Conservation (phyloP, 2,888 invertebrate species). For the Hirtodrosophila alboralis region DNA sequence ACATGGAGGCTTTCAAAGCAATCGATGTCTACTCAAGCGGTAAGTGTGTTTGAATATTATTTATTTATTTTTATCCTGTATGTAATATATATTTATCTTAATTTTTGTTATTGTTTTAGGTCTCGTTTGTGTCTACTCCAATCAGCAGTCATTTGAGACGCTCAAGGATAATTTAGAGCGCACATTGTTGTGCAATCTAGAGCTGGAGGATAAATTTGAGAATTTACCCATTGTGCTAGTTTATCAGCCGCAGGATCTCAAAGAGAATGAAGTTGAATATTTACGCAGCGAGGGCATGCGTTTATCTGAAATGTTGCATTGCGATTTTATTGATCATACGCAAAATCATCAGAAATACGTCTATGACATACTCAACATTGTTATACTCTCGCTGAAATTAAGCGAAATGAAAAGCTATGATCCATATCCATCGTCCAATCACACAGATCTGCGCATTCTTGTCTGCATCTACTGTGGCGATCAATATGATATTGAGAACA, state of each 20-base stretch:
- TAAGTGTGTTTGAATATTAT: conserved; percentile 83
- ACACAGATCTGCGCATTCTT: conserved; percentile 88
- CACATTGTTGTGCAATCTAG: conserved; percentile 94
- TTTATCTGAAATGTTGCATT: conserved; percentile 91
- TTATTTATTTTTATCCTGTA: conserved; percentile 1
- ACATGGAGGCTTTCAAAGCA: conserved; percentile 93
- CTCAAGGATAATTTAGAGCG: conserved; percentile 95
- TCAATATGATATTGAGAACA: conserved; percentile 94
- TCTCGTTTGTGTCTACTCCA: conserved; percentile 94
- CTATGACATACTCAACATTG: conserved; percentile 84
- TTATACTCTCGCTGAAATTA: conserved; percentile 83
- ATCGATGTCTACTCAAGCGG: conserved; percentile 96
- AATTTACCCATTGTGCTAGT: conserved; percentile 94
- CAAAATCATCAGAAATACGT: conserved; percentile 84
- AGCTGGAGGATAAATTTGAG: conserved; percentile 95
- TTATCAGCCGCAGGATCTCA: conserved; percentile 92
- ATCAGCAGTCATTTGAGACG: conserved; percentile 95
- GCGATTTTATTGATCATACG: conserved; percentile 84
- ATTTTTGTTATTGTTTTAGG: conserved; percentile 84
- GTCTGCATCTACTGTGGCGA: conserved; percentile 99
- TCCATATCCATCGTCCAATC: conserved; percentile 82
- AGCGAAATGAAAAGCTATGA: conserved; percentile 83
- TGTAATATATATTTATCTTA: neutral
- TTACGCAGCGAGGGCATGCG: conserved; percentile 95
- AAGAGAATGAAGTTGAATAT: conserved; percentile 93